Evolutionary conservation across 2,797 vertebrate species (phyloP), one percentile per base, ranked within the genome.

Genomic region (Eremophila alpestris): DNA sequence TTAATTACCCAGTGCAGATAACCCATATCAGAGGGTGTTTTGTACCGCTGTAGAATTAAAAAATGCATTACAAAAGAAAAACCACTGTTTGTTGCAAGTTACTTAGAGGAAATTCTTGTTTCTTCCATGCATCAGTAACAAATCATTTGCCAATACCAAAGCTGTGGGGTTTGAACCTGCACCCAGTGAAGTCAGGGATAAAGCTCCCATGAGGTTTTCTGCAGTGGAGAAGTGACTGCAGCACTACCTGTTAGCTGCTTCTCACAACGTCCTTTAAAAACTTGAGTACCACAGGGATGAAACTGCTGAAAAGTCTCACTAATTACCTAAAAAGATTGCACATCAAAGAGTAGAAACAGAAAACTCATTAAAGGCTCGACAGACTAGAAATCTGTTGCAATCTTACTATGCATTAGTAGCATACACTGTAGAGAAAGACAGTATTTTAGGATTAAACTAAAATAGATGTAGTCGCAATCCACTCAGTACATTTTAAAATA

Each of bases 311-410:
- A 87, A 95, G 32, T 82, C 52, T 26, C 67, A 80, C 86, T 95
- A 91, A 93, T 94, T 92, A 94, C 81, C 59, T 81, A 82, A 83
- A 91, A 82, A 85, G 74, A 89, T 46, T 30, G 69, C 36, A 93
- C 71, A 84, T 80, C 84, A 82, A 93, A 93, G 62, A 92, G 62
- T 45, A 83, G 87, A 90, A 94, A 95, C 45, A 92, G 85, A 95
- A 93, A 94, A 65, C 92, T 93, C 93, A 89, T 91, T 96, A 96
- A 94, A 96, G 59, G 58, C 74, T 95, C 15, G 93, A 94, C 85
- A 96, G 93, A 96, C 93, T 71, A 93, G 55, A 95, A 95, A 91
- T 95, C 93, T 96, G 89, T 84, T 78, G 67, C 59, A 87, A 83
- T 87, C 69, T 89, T 70, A 82, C 73, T 68, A 80, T 52, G 64